Conservation (phyloP, 2,113 vertebrate species). For the Colaptes auratus region DNA sequence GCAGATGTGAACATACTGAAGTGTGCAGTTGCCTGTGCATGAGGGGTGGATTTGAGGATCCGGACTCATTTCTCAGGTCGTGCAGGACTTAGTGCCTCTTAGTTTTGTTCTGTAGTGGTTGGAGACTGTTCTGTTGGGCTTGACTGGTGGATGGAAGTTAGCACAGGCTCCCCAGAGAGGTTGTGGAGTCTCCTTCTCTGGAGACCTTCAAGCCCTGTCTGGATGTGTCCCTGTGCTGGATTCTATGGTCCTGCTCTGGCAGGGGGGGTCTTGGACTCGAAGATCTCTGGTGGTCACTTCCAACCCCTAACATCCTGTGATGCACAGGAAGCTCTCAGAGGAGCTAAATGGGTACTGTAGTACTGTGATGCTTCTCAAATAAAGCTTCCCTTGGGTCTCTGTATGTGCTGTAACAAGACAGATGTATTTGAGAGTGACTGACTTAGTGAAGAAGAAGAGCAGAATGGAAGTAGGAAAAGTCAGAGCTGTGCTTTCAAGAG, state of each 20-base stretch:
- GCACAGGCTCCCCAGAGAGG: neutral
- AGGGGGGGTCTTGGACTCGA: no score
- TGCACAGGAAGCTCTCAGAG: neutral
- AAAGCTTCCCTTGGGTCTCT: neutral
- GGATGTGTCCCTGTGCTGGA: no score
- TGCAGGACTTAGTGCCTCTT: neutral
- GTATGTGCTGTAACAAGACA: neutral
- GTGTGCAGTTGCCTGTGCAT: neutral
- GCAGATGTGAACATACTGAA: neutral
- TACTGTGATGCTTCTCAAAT: neutral
- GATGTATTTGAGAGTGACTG: neutral
- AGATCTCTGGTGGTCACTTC: no score
- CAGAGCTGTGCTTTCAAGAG: no score
- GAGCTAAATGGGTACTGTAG: neutral
- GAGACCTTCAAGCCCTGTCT: no score
- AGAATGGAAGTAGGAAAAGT: no score
- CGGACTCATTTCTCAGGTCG: neutral
- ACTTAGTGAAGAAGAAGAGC: neutral
- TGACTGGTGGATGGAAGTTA: neutral
- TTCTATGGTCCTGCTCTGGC: no score
- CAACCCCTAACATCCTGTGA: no score
- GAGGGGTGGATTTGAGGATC: neutral
- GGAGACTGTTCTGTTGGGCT: neutral
- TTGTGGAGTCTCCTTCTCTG: no score
- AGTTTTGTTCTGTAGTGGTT: neutral